Conservation (phyloP, 1,140 invertebrate species). For the Drosophila dunni region DNA sequence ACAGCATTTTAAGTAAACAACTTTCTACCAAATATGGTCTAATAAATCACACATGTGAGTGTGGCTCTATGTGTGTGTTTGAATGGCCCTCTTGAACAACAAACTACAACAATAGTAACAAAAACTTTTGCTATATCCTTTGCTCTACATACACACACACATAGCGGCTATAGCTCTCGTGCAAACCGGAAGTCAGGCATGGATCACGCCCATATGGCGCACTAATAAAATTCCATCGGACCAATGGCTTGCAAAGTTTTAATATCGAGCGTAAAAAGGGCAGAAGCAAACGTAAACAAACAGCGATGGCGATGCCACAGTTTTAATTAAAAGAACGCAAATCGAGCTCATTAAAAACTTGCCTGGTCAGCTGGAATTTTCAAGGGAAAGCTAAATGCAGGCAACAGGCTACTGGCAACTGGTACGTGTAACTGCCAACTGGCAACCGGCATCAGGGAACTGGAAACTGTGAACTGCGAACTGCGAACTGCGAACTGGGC, state of each 20-base stretch:
- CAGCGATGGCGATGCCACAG: conserved; percentile 25
- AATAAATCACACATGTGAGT: conserved; percentile 60
- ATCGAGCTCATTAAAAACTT: conserved; percentile 74
- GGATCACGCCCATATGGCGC: conserved; percentile 49
- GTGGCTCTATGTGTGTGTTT: conserved; percentile 19
- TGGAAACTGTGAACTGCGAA: neutral
- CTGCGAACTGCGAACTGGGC: neutral
- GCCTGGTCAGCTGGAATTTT: conserved; percentile 42
- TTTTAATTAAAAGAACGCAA: conserved; percentile 73
- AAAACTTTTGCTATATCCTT: conserved; percentile 44
- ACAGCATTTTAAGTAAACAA: conserved; percentile 47
- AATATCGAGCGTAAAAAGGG: conserved; percentile 46
- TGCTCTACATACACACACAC: neutral
- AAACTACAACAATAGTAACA: conserved; percentile 34
- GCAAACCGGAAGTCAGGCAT: conserved; percentile 9
- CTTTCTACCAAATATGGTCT: conserved; percentile 58
- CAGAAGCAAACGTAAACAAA: conserved; percentile 45
- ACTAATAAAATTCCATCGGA: conserved; percentile 50
- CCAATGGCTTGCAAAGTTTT: conserved; percentile 39
- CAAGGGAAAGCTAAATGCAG: conserved; percentile 8
- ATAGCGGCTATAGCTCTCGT: too few relatives aligned
- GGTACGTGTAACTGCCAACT: neutral
- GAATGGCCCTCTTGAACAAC: conserved; percentile 27
- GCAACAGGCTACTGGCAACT: conserved; percentile 4
- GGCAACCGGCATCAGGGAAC: conserved; percentile 5